Evolutionary conservation across 2,113 vertebrate genomes (phyloP), one percentile per base, ranked within the genome.

Genomic region (Glaucidium brasilianum): DNA sequence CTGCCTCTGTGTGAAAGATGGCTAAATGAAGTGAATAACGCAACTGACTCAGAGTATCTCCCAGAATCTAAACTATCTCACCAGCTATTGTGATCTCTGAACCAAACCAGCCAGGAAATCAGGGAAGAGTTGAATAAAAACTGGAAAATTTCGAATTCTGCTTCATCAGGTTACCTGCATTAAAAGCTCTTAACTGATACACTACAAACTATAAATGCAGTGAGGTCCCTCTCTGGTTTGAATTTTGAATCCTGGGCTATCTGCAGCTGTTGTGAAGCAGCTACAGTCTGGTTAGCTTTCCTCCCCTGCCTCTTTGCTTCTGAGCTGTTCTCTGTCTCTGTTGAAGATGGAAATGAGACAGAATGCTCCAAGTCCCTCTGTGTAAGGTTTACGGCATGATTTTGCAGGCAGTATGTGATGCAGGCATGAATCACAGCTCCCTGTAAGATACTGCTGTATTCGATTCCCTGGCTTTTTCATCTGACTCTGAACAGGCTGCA

Each of bases 381-480:
- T 47, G 52, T 45, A 58, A 34, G 47, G 35, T 55, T 91, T 95
- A 66, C 5, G 5, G 50, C 66, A 47, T 0, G 55, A 66, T 90
- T 96, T 95, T 96, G 62, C 74, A 92, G 76, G 67, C 69, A 73
- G 58, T n/a, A 13, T 93, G 77, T 2, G 12, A 71, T 67, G 37
- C 72, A 83, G 67, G 41, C 62, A 90, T 95, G 89, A 95, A 95
- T 96, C 81, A 95, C 58, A 67, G 14, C 18, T 92, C 60, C 45
- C 26, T 87, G 56, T 74, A 77, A 88, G 72, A 74, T 58, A 39
- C 15, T 75, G 49, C 45, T 91, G 50, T 59, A 62, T 90, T 62
- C 7, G 6, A 49, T 82, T 91, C n/a, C 69, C 50, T 85, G 43
- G 18, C 17, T 92, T 16, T 88, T 91, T 81, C 59, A 88, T 73